Conservation (phyloP, 2,797 vertebrate species). For the Sebastes vulpes region DNA sequence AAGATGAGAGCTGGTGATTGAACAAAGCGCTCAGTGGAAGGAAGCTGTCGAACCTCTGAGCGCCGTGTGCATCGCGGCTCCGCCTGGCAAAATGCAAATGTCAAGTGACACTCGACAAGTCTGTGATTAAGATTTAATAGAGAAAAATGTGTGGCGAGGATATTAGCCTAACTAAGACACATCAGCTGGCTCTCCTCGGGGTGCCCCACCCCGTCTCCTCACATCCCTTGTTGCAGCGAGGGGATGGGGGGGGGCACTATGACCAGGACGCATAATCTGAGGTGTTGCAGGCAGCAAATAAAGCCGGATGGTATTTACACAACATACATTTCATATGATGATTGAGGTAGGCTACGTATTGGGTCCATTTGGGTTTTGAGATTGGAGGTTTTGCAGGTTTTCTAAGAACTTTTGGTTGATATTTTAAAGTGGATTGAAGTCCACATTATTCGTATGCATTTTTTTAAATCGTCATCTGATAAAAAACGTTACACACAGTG, state of each 20-base stretch:
- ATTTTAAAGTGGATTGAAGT: neutral
- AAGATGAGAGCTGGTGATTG: conserved; percentile 60
- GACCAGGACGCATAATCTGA: conserved; percentile 4
- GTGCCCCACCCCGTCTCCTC: conserved; percentile 30
- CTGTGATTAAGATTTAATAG: conserved; percentile 86
- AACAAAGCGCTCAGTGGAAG: conserved; percentile 71
- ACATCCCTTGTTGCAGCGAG: conserved; percentile 16
- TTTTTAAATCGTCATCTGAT: too few relatives aligned
- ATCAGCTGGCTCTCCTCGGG: conserved; percentile 73
- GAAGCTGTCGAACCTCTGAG: conserved; percentile 63
- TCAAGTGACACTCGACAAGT: conserved; percentile 86
- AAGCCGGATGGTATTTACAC: conserved; percentile 1
- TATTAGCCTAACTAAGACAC: conserved; percentile 82
- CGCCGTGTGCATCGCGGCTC: conserved; percentile 40
- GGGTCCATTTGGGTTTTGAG: neutral
- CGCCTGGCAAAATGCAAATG: conserved; percentile 81
- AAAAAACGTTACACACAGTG: too few relatives aligned
- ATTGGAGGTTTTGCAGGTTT: neutral
- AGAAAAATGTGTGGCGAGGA: conserved; percentile 84
- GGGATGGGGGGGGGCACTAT: neutral
- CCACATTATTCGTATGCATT: too few relatives aligned
- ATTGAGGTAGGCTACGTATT: neutral
- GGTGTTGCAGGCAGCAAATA: neutral
- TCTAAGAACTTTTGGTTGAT: neutral
- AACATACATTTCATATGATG: neutral